A percentile compares a stretch with the other conserved stretches of the same genome.
These are phyloP conservation scores for Pantherophis vulpinus DNA, from an alignment of 2,797 vertebrate species.

Conservation along the genomic window DNA sequence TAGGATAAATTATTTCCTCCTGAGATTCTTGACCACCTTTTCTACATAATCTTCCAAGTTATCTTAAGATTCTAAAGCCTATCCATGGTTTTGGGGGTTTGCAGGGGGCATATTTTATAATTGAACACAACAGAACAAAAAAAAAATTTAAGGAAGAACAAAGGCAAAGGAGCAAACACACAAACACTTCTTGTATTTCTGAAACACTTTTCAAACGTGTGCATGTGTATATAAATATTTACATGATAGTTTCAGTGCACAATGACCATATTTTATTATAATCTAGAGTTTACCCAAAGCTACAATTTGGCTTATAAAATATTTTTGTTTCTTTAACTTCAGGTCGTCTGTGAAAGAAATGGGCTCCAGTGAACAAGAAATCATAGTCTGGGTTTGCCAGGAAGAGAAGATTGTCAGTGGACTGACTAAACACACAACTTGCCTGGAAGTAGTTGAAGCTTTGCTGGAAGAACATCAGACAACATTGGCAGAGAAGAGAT, in stretches of 20 bases:
- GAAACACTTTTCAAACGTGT: not conserved
- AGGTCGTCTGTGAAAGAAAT: conserved; percentile 77
- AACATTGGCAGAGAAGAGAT: conserved; percentile 77
- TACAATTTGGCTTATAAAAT: not conserved
- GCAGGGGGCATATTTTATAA: not conserved
- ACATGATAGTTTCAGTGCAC: not conserved
- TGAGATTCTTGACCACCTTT: not conserved
- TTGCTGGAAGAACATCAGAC: conserved; percentile 88
- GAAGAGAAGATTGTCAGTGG: conserved; percentile 95
- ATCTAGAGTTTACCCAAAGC: not conserved
- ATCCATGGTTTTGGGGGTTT: not conserved
- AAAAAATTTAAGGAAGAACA: not conserved
- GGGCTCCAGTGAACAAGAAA: conserved; percentile 84
- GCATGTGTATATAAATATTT: not conserved
- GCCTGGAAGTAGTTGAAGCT: conserved; percentile 86
- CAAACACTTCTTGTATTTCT: not conserved
- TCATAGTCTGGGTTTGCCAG: conserved; percentile 89
- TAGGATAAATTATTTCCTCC: not conserved
- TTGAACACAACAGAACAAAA: not conserved
- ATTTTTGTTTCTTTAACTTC: conserved; percentile 37
- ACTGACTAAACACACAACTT: conserved; percentile 91
- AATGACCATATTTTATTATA: not conserved
- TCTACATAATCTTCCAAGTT: not conserved
- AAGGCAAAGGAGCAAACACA: not conserved
- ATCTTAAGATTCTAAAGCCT: not conserved